These are phyloP conservation scores for Prosapia bicincta DNA, from an alignment of 2,888 invertebrate species.

Conservation along the genomic window DNA sequence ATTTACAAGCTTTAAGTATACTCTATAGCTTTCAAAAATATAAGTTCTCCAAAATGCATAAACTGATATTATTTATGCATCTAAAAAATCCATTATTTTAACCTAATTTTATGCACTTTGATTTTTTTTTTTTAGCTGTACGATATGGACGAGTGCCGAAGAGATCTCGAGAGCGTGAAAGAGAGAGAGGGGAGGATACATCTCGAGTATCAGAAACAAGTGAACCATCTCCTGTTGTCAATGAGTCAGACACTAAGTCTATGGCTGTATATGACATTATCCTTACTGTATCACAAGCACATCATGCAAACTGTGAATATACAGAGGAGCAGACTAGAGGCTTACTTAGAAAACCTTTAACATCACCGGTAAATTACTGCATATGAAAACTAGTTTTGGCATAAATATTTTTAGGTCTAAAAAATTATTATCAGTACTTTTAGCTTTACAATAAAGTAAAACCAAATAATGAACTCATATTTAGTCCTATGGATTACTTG, in stretches of 20 bases:
- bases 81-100: too few relatives aligned
- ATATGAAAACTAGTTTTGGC: not conserved
- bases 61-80: too few relatives aligned
- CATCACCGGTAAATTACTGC: constrained; percentile 52
- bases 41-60: too few relatives aligned
- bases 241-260: constrained; percentile 32
- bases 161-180: constrained; percentile 76
- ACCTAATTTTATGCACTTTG: too few relatives aligned
- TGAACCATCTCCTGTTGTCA: not conserved
- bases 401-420: too few relatives aligned
- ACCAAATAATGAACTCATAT: too few relatives aligned
- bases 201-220: constrained; percentile 37
- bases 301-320: constrained; percentile 83
- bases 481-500: too few relatives aligned
- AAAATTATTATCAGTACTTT: too few relatives aligned
- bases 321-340: constrained; percentile 78
- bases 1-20: too few relatives aligned
- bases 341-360: constrained; percentile 65
- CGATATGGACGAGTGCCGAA: constrained; percentile 96
- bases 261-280: constrained; percentile 66
- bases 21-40: too few relatives aligned
- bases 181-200: constrained; percentile 51
- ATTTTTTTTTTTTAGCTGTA: constrained; percentile 70
- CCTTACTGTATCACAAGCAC: constrained; percentile 75
- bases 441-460: not conserved